Conservation (phyloP, 1,140 invertebrate genomes). For the Aphidius gifuensis region DNA sequence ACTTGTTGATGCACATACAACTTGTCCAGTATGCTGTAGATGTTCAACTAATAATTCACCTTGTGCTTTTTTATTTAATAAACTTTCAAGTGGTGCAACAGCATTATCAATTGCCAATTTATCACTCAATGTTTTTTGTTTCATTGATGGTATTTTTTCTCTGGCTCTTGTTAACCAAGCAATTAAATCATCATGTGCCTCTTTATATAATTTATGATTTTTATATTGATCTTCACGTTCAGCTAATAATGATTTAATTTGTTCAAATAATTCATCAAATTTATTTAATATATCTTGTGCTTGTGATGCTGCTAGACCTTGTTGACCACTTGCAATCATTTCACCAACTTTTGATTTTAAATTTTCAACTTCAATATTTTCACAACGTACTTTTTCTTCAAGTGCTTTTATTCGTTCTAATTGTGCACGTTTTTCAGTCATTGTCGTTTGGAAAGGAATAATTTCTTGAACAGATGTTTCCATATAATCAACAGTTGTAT, state of each 20-base stretch:
- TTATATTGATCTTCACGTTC: slow-evolving; percentile 83
- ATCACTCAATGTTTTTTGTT: slow-evolving; percentile 79
- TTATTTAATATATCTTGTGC: slow-evolving; percentile 79
- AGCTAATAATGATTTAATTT: slow-evolving; percentile 60
- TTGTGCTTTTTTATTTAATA: slow-evolving; percentile 87
- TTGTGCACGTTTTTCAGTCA: slow-evolving; percentile 81
- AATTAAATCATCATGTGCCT: slow-evolving; percentile 83
- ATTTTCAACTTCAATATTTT: slow-evolving; percentile 88
- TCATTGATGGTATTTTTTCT: slow-evolving; percentile 84
- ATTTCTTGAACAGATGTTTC: slow-evolving; percentile 71
- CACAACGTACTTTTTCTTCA: slow-evolving; percentile 85
- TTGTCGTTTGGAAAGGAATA: slow-evolving; percentile 71
- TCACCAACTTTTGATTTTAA: slow-evolving; percentile 83
- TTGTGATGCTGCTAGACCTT: slow-evolving; percentile 76
- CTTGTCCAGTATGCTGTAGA: slow-evolving; percentile 79
- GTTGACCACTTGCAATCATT: slow-evolving; percentile 80
- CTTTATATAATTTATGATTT: slow-evolving; percentile 84
- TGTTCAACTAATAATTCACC: slow-evolving; percentile 84
- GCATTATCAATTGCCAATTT: slow-evolving; percentile 85
- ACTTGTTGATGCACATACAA: slow-evolving; percentile 80
- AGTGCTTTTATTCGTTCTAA: slow-evolving; percentile 80
- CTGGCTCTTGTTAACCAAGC: slow-evolving; percentile 80
- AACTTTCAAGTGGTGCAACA: slow-evolving; percentile 77
- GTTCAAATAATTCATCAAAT: slow-evolving; percentile 55
- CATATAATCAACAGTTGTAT: slow-evolving; percentile 78